A percentile compares a stretch with the other conserved stretches of the same genome.
These are phyloP conservation scores for Neuroscelio doddi DNA, from an alignment of 2,888 invertebrate genomes.

Conservation along the genomic window DNA sequence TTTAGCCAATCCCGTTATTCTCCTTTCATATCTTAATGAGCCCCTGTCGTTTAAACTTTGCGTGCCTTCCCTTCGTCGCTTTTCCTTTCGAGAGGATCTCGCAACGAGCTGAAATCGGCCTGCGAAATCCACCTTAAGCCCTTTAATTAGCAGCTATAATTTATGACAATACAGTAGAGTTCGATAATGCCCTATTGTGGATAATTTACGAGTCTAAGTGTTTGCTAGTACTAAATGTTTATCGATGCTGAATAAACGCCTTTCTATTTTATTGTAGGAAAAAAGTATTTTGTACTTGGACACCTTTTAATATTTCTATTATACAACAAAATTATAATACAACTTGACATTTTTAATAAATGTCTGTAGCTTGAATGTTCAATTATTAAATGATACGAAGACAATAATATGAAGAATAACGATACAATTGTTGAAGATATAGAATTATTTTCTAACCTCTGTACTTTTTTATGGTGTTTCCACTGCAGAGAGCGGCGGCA, in stretches of 20 bases:
- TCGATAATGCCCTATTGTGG: slow-evolving; percentile 59
- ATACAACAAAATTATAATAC: too few relatives aligned
- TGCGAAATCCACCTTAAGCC: slow-evolving; percentile 62
- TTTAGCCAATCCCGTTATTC: slow-evolving; percentile 40
- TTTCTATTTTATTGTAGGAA: slow-evolving; percentile 22
- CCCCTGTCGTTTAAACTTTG: slow-evolving; percentile 44
- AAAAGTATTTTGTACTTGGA: too few relatives aligned
- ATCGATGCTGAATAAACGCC: slow-evolving; percentile 42
- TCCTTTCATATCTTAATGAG: slow-evolving; percentile 24
- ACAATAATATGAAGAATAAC: too few relatives aligned
- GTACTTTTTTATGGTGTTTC: too few relatives aligned
- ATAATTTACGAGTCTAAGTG: slow-evolving; percentile 44
- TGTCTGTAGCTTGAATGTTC: too few relatives aligned
- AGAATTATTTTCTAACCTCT: too few relatives aligned
- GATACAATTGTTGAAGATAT: too few relatives aligned
- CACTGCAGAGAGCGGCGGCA: too few relatives aligned
- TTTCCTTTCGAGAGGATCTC: slow-evolving; percentile 43
- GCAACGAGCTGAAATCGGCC: slow-evolving; percentile 56
- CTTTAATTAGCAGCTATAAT: slow-evolving; percentile 65
- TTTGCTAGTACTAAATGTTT: slow-evolving; percentile 39
- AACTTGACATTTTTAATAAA: too few relatives aligned
- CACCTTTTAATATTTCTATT: too few relatives aligned
- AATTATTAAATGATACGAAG: too few relatives aligned
- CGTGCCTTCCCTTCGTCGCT: slow-evolving; percentile 42
- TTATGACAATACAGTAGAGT: slow-evolving; percentile 58